These are phyloP conservation scores for Microcebus murinus DNA, from an alignment of 2,113 vertebrate genomes.

Conservation along the genomic window DNA sequence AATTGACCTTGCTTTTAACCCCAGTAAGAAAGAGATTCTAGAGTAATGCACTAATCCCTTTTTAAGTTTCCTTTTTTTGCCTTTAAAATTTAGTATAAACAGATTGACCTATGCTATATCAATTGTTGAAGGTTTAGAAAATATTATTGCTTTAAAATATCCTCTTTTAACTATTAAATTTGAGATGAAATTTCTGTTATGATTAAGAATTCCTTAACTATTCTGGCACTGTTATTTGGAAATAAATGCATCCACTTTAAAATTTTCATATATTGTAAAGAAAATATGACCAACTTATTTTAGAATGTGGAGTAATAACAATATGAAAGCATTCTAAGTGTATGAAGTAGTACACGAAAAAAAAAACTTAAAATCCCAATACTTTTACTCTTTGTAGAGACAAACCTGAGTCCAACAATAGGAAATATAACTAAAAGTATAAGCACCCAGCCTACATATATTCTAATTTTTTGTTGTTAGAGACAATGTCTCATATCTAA, in stretches of 20 bases:
- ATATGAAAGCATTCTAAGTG: not conserved
- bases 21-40: not conserved
- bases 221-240: not conserved
- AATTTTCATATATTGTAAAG: not conserved
- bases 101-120: not conserved
- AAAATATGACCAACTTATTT: not conserved
- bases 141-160: not conserved
- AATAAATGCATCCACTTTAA: not conserved
- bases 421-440: not conserved
- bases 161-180: not conserved
- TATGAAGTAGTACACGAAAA: not conserved
- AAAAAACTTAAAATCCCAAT: not conserved
- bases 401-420: not conserved
- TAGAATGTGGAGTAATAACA: not conserved
- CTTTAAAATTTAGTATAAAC: not conserved
- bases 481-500: not conserved
- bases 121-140: not conserved
- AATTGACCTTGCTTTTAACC: not conserved
- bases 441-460: not conserved
- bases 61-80: constrained; percentile 6
- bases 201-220: not conserved
- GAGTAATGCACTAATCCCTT: not conserved
- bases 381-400: not conserved
- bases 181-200: not conserved
- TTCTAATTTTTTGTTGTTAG: not conserved